A percentile compares a stretch with the other conserved stretches of the same genome.
phyloP scores from a whole-genome alignment of 2,797 vertebrate genomes.

The Lemur catta region DNA sequence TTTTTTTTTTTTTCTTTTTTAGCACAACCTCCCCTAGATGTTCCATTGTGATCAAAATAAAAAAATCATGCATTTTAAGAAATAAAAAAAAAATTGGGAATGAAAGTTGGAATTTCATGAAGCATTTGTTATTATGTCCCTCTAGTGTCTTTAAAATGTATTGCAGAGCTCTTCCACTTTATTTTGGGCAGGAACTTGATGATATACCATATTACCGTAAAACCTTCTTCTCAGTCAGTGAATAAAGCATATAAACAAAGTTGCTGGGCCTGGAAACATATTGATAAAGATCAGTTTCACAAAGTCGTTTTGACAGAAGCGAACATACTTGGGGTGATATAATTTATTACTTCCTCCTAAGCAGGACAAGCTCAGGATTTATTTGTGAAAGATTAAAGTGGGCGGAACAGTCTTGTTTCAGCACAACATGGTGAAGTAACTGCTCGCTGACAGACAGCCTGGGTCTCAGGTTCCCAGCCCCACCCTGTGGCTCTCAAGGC shows the following conservation, averaged over 20 bases:
- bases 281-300: constrained; percentile 77
- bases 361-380: constrained; percentile 26
- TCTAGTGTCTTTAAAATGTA: not conserved
- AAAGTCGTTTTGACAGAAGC: constrained; percentile 67
- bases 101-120: not conserved
- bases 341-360: constrained; percentile 70
- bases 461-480: not conserved
- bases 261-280: constrained; percentile 58
- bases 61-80: not conserved
- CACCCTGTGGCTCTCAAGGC: too few relatives aligned
- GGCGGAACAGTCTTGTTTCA: constrained; percentile 32
- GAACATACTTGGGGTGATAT: constrained; percentile 60
- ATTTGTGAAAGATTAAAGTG: constrained; percentile 27
- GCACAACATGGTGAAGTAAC: not conserved
- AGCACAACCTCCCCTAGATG: not conserved
- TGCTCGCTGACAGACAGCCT: constrained; percentile 31
- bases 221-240: constrained; percentile 58
- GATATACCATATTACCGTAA: constrained; percentile 65
- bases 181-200: constrained; percentile 20
- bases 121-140: not conserved
- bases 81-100: not conserved
- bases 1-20: not conserved
- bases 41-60: not conserved
- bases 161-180: constrained; percentile 19
- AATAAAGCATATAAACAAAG: constrained; percentile 75